A percentile compares a stretch with the other conserved stretches of the same genome.
phyloP scores from a whole-genome alignment of 2,888 invertebrate species.

The Apomyelois bistriatella region DNA sequence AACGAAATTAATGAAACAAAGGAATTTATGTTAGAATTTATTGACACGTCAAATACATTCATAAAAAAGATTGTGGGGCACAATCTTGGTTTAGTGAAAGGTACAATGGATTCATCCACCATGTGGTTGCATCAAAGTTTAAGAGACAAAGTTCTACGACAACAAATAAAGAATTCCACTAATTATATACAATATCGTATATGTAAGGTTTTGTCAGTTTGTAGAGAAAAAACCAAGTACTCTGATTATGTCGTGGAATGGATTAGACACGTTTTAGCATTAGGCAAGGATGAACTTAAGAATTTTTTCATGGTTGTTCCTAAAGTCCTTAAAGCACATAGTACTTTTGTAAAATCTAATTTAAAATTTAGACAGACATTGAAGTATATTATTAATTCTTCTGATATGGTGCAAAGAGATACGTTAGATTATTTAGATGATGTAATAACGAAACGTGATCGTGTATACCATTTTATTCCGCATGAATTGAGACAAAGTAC shows the following conservation, averaged over 20 bases:
- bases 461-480: conserved; percentile 29
- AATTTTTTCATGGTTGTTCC: conserved; percentile 31
- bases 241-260: conserved; percentile 42
- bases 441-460: conserved; percentile 33
- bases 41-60: conserved; percentile 42
- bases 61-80: conserved; percentile 34
- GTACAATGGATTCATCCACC: conserved; percentile 24
- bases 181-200: conserved; percentile 35
- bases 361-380: conserved; percentile 34
- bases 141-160: conserved; percentile 41
- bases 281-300: conserved; percentile 25
- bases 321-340: conserved; percentile 31
- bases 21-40: conserved; percentile 39
- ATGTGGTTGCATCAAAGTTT: conserved; percentile 35
- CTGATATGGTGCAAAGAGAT: conserved; percentile 35
- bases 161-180: conserved; percentile 40
- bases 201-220: conserved; percentile 38
- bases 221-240: conserved; percentile 36
- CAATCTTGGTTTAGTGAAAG: conserved; percentile 30
- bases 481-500: conserved; percentile 28
- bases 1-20: conserved; percentile 29
- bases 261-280: conserved; percentile 35
- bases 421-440: conserved; percentile 48
- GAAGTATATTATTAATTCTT: conserved; percentile 24
- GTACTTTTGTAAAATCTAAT: conserved; percentile 33